Percentiles rank a stretch among this genome's conserved stretches.
Conservation (phyloP, 2,888 invertebrate species). For the Lamellibrachia satsuma region DNA sequence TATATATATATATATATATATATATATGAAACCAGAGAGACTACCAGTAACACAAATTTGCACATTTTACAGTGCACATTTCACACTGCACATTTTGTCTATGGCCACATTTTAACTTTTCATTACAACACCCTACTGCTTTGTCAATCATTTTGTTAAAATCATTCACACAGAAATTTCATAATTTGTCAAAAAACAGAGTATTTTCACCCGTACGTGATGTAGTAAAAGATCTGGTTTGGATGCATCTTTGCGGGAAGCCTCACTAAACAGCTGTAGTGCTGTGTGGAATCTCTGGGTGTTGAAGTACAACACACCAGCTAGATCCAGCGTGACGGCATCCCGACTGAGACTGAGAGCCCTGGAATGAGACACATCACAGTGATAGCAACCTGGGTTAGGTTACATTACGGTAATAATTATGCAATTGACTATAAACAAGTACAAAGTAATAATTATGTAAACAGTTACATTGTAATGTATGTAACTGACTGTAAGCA, state of each 20-base stretch:
- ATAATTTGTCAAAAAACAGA: too few relatives aligned
- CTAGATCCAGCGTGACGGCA: constrained; percentile 43
- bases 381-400: too few relatives aligned
- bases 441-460: too few relatives aligned
- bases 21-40: too few relatives aligned
- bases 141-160: not conserved
- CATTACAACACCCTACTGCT: not conserved
- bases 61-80: not conserved
- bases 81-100: not conserved
- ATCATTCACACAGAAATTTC: not conserved
- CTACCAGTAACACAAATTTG: too few relatives aligned
- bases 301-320: constrained; percentile 50
- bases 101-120: too few relatives aligned
- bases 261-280: constrained; percentile 39
- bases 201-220: not conserved
- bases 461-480: too few relatives aligned
- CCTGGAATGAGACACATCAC: constrained; percentile 37
- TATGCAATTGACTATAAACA: too few relatives aligned
- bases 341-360: constrained; percentile 45
- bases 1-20: too few relatives aligned
- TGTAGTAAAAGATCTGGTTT: not conserved
- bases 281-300: constrained; percentile 45
- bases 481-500: too few relatives aligned
- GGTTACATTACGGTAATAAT: too few relatives aligned
- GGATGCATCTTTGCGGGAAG: constrained; percentile 33